Base-by-base conservation (phyloP, 2,113 vertebrate genomes). In the Eretmodus cyanostictus region DNA sequence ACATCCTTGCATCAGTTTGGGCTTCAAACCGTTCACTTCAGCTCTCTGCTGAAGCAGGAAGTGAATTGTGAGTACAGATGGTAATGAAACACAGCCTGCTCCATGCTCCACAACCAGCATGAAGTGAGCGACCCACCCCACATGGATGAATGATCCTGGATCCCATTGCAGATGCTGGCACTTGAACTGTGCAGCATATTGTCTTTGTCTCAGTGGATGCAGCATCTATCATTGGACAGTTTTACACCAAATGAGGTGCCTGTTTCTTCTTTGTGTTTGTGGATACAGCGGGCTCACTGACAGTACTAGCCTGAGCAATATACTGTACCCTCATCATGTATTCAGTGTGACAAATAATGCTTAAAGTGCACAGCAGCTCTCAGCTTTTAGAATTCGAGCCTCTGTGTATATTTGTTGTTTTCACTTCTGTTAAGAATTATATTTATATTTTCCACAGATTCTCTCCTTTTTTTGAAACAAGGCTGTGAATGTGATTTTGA, bases 251-350 rank as follows among this genome's bases (percentile, higher is more conserved):
- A 49, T 19, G 42, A 47, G 24, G 14, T 7, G 66, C n/a, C 1
- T 1, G n/a, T 14, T 49, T 78, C 27, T 78, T 49, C 24, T 76
- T 27, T 29, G 12, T 9, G 13, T 73, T 29, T 47, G 42, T 47
- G 40, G 68, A 3, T 47, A 17, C 8, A 11, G 42, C 27, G 1
- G 1, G 16, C 0, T 76, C 71, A 76, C 16, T 5, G 42, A 78
- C 27, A 3, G 42, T 3, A 17, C 7, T 5, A 8, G 54, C 54
- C 54, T 0, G 24, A 57, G 12, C 12, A 13, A 31, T 0, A 31
- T 0, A 12, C 40, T 47, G 24, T 27, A 10, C 2, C 68, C 68
- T 66, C 40, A 16, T 42, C 4, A 17, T 73, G 22, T 24, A 27
- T 17, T 22, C 40, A 10, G 68, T 45, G 68, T 73, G 68, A 73